A percentile compares a stretch with the other conserved stretches of the same genome.
Evolutionary conservation across 2,888 invertebrate species (phyloP).

Genomic region (Acleris sparsana): DNA sequence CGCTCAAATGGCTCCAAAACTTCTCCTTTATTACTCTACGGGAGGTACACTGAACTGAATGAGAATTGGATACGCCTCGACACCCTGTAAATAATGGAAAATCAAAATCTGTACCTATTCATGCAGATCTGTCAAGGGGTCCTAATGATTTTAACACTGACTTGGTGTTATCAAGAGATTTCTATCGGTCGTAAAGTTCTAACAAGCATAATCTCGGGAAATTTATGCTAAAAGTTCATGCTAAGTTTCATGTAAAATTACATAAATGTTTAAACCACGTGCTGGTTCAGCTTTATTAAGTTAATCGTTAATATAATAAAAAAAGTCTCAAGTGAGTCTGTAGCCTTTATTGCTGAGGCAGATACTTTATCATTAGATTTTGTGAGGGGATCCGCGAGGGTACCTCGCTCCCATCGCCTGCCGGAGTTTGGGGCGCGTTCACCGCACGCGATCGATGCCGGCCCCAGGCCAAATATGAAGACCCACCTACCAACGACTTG

Average conservation of each 20-base stretch:
- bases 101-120: constrained; percentile 17
- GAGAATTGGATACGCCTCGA: constrained; percentile 17
- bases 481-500: constrained; percentile 61
- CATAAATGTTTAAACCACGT: not conserved
- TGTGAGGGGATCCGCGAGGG: constrained; percentile 59
- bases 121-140: not conserved
- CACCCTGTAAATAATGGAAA: constrained; percentile 10
- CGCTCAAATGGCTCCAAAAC: constrained; percentile 48
- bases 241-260: not conserved
- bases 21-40: constrained; percentile 46
- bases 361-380: constrained; percentile 56
- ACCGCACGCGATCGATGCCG: constrained; percentile 78
- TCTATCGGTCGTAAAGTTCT: not conserved
- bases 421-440: constrained; percentile 75
- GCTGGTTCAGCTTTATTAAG: not conserved
- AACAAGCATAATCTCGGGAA: constrained; percentile 13
- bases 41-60: constrained; percentile 33
- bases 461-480: constrained; percentile 65
- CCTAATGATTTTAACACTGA: too few relatives aligned
- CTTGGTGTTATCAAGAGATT: too few relatives aligned
- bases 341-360: constrained; percentile 43
- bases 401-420: constrained; percentile 62
- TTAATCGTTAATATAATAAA: too few relatives aligned
- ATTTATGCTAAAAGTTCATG: not conserved
- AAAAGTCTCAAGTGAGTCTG: constrained; percentile 24